A percentile compares a stretch with the other conserved stretches of the same genome.
Conservation (phyloP, 2,888 invertebrate genomes). For the Machimus rusticus region DNA sequence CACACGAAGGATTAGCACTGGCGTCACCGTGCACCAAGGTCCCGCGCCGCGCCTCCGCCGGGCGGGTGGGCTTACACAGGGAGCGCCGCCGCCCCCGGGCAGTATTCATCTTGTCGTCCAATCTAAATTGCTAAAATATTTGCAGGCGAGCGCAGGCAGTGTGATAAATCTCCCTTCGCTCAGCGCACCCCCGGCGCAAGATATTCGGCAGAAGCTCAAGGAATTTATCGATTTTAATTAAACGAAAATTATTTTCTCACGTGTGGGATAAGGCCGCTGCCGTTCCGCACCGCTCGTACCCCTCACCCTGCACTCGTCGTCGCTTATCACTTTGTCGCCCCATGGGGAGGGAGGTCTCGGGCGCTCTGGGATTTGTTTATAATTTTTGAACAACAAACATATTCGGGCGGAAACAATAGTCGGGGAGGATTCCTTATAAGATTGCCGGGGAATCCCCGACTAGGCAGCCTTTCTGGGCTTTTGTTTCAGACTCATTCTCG, state of each 20-base stretch:
- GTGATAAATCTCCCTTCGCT: slow-evolving; percentile 45
- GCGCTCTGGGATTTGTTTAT: slow-evolving; percentile 3
- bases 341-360: not conserved
- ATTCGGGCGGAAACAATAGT: slow-evolving; percentile 33
- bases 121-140: slow-evolving; percentile 48
- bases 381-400: slow-evolving; percentile 25
- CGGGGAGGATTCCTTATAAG: not conserved
- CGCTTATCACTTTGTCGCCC: not conserved
- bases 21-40: slow-evolving; percentile 16
- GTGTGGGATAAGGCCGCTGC: not conserved
- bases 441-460: not conserved
- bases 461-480: not conserved
- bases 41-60: not conserved
- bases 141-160: slow-evolving; percentile 37
- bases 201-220: slow-evolving; percentile 42
- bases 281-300: not conserved
- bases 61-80: not conserved
- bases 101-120: slow-evolving; percentile 41
- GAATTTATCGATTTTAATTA: slow-evolving; percentile 49
- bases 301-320: not conserved
- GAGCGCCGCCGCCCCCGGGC: not conserved
- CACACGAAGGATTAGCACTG: slow-evolving; percentile 36
- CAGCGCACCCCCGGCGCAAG: slow-evolving; percentile 34
- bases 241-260: slow-evolving; percentile 42
- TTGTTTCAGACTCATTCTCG: not conserved